Base-by-base conservation (phyloP, 37 sponge, comb jelly and placozoan species). In the Aplysina aerophoba region DNA sequence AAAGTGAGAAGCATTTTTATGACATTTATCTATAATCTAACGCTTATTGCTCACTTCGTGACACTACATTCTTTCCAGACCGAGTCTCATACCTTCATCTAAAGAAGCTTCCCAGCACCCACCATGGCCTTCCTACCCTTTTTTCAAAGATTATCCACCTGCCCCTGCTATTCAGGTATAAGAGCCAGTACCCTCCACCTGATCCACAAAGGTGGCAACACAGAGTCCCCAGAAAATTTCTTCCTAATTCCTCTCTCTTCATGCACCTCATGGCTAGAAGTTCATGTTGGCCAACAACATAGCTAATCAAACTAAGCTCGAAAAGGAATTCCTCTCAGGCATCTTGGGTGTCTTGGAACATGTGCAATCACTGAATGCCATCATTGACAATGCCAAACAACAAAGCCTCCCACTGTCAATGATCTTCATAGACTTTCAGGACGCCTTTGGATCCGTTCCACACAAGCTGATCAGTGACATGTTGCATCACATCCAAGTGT, bases 121-220 rank as follows among this genome's bases (percentile, higher is more conserved):
- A 83, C 27, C 54, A 83, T 33, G 83, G 83, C 37, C 67, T 83
- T 20, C 80, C 88, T 2, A 88, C 88, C 4, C 57, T 88, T 12
- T 88, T 84, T 53, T 84, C 85, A 24, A 89, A 89, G 50, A n/a
- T n/a, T n/a, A 89, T 89, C 19, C 67, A 84, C 3, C 71, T 84
- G 20, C 20, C 17, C 6, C 20, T 27, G 0, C 66, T 74, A 4
- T 55, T 25, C 0, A 41, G 69, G 12, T 81, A 84, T 35, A 16
- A 21, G 1, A 39, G 21, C 33, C 80, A 85, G 89, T 84, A 30
- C 36, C 22, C 33, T 14, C 56, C 84, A 31, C 8, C n/a, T 78
- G 60, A 31, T 73, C 39, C 74, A 73, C 35, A 73, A 73, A 73
- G 74, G 30, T 20, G 74, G 74, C 31, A 14, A 8, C 37, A 15